These are phyloP conservation scores for Aplysina aerophoba DNA, from an alignment of 37 sponge, comb jelly and placozoan genomes.

Conservation along the genomic window DNA sequence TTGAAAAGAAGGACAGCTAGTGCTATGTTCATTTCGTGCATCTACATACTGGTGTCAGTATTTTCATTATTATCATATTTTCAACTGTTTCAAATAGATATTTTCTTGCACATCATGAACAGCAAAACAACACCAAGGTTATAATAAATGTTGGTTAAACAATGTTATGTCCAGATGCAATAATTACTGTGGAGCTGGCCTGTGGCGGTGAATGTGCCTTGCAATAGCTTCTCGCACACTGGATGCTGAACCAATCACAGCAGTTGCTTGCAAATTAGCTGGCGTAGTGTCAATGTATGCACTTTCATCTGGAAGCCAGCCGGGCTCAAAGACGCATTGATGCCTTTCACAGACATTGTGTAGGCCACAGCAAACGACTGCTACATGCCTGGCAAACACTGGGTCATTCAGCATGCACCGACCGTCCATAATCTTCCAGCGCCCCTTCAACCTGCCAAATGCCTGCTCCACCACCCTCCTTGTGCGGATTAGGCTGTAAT, in stretches of 20 bases:
- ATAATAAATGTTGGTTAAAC: no score
- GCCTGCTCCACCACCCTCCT: constrained; percentile 42
- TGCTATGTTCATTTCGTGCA: no score
- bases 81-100: neutral
- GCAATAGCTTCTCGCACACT: neutral
- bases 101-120: no score
- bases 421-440: constrained; percentile 26
- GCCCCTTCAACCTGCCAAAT: constrained; percentile 37
- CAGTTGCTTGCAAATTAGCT: neutral
- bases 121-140: no score
- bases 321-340: neutral
- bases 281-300: neutral
- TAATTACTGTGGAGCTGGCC: neutral
- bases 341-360: constrained; percentile 24
- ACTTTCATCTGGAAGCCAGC: constrained; percentile 4
- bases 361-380: constrained; percentile 32
- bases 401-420: constrained; percentile 24
- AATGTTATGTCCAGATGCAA: no score
- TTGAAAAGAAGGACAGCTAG: neutral
- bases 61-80: neutral
- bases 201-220: neutral
- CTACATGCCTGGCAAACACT: constrained; percentile 28
- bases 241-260: neutral
- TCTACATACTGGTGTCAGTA: no score
- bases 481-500: constrained; percentile 15